These are phyloP conservation scores for Teleiodes luculella DNA, from an alignment of 2,888 invertebrate genomes.

Conservation along the genomic window DNA sequence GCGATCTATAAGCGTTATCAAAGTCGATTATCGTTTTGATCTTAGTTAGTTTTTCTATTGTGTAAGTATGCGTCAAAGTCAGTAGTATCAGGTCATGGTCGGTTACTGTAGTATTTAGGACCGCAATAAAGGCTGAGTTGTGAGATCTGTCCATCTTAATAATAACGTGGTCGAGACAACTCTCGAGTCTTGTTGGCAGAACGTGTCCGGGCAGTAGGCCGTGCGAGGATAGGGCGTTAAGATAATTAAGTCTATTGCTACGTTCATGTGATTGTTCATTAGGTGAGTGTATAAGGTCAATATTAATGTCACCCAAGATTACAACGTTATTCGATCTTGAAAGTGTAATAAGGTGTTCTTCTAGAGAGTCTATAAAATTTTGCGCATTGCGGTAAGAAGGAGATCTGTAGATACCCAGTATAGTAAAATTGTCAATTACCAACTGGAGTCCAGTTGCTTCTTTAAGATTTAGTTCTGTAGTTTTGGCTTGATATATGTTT, in stretches of 20 bases:
- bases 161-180: constrained; percentile 9
- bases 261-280: not conserved
- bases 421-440: not conserved
- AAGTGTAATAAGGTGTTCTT: not conserved
- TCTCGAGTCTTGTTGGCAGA: constrained; percentile 1
- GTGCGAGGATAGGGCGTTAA: not conserved
- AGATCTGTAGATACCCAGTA: constrained; percentile 8
- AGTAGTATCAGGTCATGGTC: constrained; percentile 5
- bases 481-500: not conserved
- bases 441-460: not conserved
- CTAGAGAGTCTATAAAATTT: constrained; percentile 1
- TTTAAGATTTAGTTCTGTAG: not conserved
- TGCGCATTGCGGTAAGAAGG: constrained; percentile 2
- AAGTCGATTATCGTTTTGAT: not conserved
- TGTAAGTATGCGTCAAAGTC: not conserved
- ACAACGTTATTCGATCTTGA: not conserved
- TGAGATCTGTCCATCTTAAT: not conserved
- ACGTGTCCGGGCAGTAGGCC: constrained; percentile 1
- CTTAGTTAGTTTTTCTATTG: not conserved
- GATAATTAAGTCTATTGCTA: constrained; percentile 2
- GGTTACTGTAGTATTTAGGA: constrained; percentile 4
- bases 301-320: constrained; percentile 11
- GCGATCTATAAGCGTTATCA: not conserved
- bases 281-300: not conserved
- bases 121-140: not conserved